Evolutionary conservation across 2,888 invertebrate species (phyloP).

Genomic region (Chalcosyrphus nemorum): DNA sequence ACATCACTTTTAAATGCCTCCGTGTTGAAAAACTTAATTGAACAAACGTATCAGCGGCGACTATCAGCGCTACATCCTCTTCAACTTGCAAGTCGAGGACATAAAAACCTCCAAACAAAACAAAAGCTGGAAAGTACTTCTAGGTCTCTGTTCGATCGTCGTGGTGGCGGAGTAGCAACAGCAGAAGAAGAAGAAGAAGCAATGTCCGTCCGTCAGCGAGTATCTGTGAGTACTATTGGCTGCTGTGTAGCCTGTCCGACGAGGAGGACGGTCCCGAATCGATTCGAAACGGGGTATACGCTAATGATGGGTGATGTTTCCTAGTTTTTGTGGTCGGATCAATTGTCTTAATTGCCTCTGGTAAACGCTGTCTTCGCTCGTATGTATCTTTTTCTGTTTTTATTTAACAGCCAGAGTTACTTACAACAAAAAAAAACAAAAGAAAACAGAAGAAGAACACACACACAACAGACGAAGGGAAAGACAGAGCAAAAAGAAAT

Average conservation of each 20-base stretch:
- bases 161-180: too few relatives aligned
- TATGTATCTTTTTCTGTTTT: slow-evolving; percentile 29
- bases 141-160: slow-evolving; percentile 27
- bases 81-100: too few relatives aligned
- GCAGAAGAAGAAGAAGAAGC: slow-evolving; percentile 40
- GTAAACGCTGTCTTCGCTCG: slow-evolving; percentile 68
- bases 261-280: slow-evolving; percentile 59
- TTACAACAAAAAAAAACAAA: slow-evolving; percentile 31
- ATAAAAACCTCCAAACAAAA: too few relatives aligned
- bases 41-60: slow-evolving; percentile 71
- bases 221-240: background rate
- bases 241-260: slow-evolving; percentile 57
- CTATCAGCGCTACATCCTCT: slow-evolving; percentile 62
- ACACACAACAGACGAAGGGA: background rate
- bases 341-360: slow-evolving; percentile 73
- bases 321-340: slow-evolving; percentile 73
- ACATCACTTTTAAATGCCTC: slow-evolving; percentile 73
- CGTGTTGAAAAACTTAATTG: slow-evolving; percentile 73
- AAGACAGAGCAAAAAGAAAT: slow-evolving; percentile 17
- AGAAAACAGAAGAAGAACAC: slow-evolving; percentile 1
- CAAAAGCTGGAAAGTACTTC: slow-evolving; percentile 21
- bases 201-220: slow-evolving; percentile 65
- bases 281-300: slow-evolving; percentile 73
- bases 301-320: slow-evolving; percentile 73
- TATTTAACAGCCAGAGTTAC: slow-evolving; percentile 59